Conservation (phyloP, 2,797 vertebrate species). For the Luscinia luscinia region DNA sequence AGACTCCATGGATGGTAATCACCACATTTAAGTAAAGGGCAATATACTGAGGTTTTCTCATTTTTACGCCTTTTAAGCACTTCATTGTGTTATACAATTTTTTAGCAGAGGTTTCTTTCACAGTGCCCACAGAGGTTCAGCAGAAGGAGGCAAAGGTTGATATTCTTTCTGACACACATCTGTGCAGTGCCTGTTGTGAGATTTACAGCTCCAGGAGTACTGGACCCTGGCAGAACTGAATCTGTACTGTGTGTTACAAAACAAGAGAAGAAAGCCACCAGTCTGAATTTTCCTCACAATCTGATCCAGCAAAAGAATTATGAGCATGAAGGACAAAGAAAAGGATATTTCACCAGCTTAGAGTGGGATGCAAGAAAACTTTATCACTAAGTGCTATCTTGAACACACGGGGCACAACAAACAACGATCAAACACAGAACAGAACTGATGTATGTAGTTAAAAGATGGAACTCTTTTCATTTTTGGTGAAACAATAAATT, state of each 20-base stretch:
- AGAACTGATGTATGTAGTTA: background rate
- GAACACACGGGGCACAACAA: background rate
- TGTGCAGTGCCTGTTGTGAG: background rate
- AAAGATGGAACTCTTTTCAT: background rate
- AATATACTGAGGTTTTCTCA: background rate
- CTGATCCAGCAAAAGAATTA: background rate
- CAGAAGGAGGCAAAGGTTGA: background rate
- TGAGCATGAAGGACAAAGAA: background rate
- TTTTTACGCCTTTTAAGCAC: background rate
- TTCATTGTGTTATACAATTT: background rate
- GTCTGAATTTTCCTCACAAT: background rate
- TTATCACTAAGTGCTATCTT: background rate
- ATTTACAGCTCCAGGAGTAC: background rate
- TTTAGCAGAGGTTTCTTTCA: background rate
- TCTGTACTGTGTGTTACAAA: background rate
- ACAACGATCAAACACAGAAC: background rate
- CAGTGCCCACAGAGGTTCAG: background rate
- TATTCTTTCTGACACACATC: constrained; percentile 1
- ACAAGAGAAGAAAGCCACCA: background rate
- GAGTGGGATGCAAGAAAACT: background rate
- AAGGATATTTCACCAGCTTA: background rate
- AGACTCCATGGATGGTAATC: background rate
- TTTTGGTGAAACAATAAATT: background rate
- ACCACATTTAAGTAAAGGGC: background rate
- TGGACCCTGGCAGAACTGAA: background rate